Percentiles rank a stretch among this genome's conserved stretches.
Evolutionary conservation across 2,888 invertebrate genomes (phyloP).

Genomic region (Lycocerus yunnanus): DNA sequence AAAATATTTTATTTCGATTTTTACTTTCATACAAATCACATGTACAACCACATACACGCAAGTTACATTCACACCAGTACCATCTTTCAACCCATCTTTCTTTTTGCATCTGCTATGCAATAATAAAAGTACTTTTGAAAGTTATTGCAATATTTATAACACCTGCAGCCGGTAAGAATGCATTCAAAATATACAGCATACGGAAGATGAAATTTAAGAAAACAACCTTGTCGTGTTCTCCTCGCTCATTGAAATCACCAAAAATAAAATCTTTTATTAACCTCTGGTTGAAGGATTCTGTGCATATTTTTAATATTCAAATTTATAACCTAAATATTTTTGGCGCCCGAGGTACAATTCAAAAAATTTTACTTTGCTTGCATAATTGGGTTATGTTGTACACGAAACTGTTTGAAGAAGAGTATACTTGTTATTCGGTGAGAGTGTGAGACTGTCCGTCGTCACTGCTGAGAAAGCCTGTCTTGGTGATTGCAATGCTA

Average conservation of each 20-base stretch:
- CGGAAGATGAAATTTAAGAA: not conserved
- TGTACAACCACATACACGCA: not conserved
- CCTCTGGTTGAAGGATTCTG: no score
- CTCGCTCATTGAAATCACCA: not conserved
- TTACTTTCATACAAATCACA: not conserved
- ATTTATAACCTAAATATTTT: not conserved
- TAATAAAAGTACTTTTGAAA: not conserved
- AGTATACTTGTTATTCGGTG: conserved; percentile 34
- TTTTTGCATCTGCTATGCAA: not conserved
- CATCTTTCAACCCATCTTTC: not conserved
- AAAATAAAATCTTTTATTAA: no score
- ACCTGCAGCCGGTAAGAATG: not conserved
- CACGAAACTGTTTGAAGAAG: conserved; percentile 33
- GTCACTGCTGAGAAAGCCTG: conserved; percentile 43
- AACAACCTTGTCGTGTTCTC: not conserved
- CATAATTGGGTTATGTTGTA: conserved; percentile 9
- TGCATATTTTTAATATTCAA: no score
- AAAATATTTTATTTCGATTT: not conserved
- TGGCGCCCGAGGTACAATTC: not conserved
- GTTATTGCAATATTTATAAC: not conserved
- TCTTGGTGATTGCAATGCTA: conserved; percentile 44
- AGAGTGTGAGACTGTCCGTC: conserved; percentile 44
- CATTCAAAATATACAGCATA: not conserved
- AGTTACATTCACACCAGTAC: not conserved
- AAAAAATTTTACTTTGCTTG: not conserved